Conservation (phyloP, 2,888 invertebrate species). For the Oscheius sp. region DNA sequence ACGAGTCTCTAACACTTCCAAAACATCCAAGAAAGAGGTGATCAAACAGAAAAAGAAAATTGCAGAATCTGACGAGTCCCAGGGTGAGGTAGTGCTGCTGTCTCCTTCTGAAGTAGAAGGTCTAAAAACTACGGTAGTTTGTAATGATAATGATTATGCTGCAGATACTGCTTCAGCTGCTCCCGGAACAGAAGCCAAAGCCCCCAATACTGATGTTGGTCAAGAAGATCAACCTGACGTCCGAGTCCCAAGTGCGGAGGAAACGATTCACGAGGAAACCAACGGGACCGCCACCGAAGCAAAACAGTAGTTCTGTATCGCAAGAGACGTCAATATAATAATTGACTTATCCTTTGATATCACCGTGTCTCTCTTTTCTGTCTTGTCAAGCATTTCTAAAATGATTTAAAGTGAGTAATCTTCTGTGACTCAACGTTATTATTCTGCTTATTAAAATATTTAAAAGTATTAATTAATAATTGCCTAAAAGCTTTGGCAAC, state of each 20-base stretch:
- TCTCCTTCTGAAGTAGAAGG: background rate
- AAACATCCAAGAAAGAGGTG: background rate
- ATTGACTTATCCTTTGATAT: no score
- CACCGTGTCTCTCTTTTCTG: no score
- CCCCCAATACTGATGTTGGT: background rate
- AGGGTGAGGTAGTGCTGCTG: constrained; percentile 6
- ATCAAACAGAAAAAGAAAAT: background rate
- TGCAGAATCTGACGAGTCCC: constrained; percentile 3
- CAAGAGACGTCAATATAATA: no score
- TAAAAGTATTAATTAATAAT: no score
- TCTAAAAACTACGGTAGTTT: constrained; percentile 3
- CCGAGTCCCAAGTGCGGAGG: background rate
- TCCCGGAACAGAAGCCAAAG: background rate
- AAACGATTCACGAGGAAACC: background rate
- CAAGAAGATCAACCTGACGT: background rate
- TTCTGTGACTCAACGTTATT: no score
- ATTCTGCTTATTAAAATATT: no score
- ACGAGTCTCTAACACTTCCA: no score
- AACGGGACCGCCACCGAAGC: no score
- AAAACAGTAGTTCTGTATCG: no score
- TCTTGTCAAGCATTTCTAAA: no score
- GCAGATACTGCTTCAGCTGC: background rate
- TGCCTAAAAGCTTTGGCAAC: no score
- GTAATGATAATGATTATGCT: background rate
- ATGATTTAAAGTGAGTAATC: no score